phyloP scores from a whole-genome alignment of 2,888 invertebrate genomes.

The Protonemura montana region DNA sequence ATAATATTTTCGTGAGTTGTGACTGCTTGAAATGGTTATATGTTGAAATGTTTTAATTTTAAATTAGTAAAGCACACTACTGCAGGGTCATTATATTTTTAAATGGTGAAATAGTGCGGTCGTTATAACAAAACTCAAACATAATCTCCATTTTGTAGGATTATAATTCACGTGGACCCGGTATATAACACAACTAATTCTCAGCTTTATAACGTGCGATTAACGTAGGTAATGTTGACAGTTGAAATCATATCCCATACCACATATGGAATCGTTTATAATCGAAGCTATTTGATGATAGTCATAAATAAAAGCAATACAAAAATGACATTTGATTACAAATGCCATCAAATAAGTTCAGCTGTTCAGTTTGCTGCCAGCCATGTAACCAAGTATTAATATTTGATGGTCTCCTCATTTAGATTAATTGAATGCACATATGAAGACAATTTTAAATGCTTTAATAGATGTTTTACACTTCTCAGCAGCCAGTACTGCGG shows the following conservation, averaged over 20 bases:
- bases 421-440: too few species aligned
- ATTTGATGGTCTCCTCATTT: too few species aligned
- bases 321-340: neutral
- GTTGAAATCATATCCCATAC: neutral
- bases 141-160: neutral
- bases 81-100: neutral
- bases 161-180: neutral
- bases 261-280: neutral
- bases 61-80: neutral
- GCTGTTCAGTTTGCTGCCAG: neutral
- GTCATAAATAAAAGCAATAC: neutral
- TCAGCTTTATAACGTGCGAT: neutral
- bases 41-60: neutral
- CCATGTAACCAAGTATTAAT: too few species aligned
- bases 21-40: neutral
- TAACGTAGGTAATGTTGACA: neutral
- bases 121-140: neutral
- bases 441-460: too few species aligned
- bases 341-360: neutral
- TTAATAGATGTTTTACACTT: too few species aligned
- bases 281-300: neutral
- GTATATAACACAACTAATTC: neutral
- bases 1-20: neutral
- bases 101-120: neutral
- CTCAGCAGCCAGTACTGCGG: too few species aligned